Percentiles rank a stretch among this genome's conserved stretches.
phyloP scores from a whole-genome alignment of 2,797 vertebrate species.

The Nannoperca obscura region DNA sequence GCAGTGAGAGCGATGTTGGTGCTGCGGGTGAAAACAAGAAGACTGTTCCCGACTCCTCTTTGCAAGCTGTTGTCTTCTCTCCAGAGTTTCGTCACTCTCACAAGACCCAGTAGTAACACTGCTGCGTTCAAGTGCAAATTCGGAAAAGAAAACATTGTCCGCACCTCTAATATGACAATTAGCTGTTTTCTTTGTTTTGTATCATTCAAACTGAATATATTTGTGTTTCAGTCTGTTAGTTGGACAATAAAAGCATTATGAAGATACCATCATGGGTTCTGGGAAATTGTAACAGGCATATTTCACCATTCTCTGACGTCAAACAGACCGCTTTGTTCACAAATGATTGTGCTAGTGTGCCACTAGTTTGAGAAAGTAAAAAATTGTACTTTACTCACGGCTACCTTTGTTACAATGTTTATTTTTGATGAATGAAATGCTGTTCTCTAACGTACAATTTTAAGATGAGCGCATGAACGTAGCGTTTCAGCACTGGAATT shows the following conservation, averaged over 20 bases:
- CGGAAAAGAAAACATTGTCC: not conserved
- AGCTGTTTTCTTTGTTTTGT: not conserved
- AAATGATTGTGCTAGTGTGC: not conserved
- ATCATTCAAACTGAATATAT: not conserved
- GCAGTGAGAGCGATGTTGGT: not conserved
- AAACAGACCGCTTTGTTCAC: not conserved
- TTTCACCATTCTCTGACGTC: not conserved
- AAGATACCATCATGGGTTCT: no score
- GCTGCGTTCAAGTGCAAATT: conserved; percentile 47
- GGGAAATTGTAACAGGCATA: not conserved
- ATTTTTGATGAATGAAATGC: rapidly evolving
- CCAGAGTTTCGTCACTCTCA: conserved; percentile 31
- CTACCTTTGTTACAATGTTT: no score
- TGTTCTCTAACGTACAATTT: not conserved
- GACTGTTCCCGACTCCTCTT: not conserved
- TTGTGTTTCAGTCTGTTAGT: not conserved
- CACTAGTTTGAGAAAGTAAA: not conserved
- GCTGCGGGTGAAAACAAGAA: not conserved
- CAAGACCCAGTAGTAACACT: not conserved
- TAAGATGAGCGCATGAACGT: conserved; percentile 30
- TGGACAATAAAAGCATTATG: no score
- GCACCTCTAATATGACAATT: no score
- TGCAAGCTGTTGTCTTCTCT: not conserved
- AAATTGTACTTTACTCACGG: not conserved
- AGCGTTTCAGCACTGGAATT: not conserved